A percentile compares a stretch with the other conserved stretches of the same genome.
phyloP scores from a whole-genome alignment of 2,797 vertebrate species.

The Cichlasoma orientale region DNA sequence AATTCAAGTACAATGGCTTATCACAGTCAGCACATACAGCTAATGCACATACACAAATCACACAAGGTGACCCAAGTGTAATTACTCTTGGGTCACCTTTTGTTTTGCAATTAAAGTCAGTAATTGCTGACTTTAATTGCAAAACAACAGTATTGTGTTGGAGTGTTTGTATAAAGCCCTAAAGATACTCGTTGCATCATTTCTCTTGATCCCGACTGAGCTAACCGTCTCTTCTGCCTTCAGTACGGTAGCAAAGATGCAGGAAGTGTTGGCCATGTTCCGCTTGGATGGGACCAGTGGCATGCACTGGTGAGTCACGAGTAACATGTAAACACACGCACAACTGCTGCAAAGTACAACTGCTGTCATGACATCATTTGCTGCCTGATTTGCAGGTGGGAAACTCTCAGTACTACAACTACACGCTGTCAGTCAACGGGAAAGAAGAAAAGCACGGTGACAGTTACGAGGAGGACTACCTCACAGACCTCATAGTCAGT shows the following conservation, averaged over 20 bases:
- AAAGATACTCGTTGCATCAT: not conserved
- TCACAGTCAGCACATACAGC: not conserved
- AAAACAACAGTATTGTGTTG: not conserved
- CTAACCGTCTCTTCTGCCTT: not conserved
- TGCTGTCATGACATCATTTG: not conserved
- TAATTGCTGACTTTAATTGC: not conserved
- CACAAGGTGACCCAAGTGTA: not conserved
- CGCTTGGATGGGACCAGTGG: constrained; percentile 85
- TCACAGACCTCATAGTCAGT: constrained; percentile 85
- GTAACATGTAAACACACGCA: not conserved
- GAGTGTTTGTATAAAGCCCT: not conserved
- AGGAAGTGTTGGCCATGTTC: constrained; percentile 73
- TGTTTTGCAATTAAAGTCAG: too few species aligned
- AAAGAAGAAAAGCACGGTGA: constrained; percentile 77
- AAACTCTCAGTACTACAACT: constrained; percentile 86
- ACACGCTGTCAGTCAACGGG: constrained; percentile 82
- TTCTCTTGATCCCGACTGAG: not conserved
- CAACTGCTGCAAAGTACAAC: fast-evolving
- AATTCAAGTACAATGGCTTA: not conserved
- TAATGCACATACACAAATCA: not conserved
- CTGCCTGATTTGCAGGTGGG: constrained; percentile 71
- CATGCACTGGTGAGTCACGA: constrained; percentile 75
- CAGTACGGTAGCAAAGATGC: constrained; percentile 79
- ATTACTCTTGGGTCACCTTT: too few species aligned
- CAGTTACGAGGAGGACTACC: constrained; percentile 80